Base-by-base conservation (phyloP, 1,140 invertebrate species). In the Ostrea edulis region DNA sequence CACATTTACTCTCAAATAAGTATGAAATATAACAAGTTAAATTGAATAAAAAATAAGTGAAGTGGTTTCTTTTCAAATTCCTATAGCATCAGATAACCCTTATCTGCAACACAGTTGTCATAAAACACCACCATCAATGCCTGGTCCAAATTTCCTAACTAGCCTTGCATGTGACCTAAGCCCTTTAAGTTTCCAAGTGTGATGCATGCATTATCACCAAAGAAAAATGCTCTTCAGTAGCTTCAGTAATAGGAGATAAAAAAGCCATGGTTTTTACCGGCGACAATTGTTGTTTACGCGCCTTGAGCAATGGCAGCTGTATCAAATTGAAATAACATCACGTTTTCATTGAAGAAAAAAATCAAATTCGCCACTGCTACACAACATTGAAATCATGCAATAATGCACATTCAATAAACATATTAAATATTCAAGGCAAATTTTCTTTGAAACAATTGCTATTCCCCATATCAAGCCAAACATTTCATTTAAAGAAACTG, bases 241-340 rank as follows among this genome's bases (percentile, higher is more conserved):
- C 68, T 77, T 25, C 22, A 77, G 25, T 77, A 77, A 77, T 25
- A 25, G 22, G 68, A 35, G n/a, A 62, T 11, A 77, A 77, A 77
- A 77, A 35, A n/a, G n/a, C n/a, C 25, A 14, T 77, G 22, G 14
- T 52, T 53, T 53, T 54, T 54, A 35, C 20, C 29, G 82, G 82
- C 52, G 82, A 53, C 8, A 83, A 54, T 22, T 83, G 82, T 20
- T 53, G 82, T 54, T 83, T 83, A 25, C 82, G 82, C 53, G 82
- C 82, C 82, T 83, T 22, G 8, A 52, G 82, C 20, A 83, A 54
- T 8, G 82, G 82, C 20, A 83, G 52, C 82, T 83, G 82, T 83
- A 53, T 83, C 82, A 83, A 83, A 44, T 44, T 44, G 35, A 44
- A 44, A 83, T 77, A 77, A 77, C 14, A 77, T 77, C 68, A 77